Evolutionary conservation across 2,888 invertebrate species (phyloP).

Genomic region (Elmis aenea): DNA sequence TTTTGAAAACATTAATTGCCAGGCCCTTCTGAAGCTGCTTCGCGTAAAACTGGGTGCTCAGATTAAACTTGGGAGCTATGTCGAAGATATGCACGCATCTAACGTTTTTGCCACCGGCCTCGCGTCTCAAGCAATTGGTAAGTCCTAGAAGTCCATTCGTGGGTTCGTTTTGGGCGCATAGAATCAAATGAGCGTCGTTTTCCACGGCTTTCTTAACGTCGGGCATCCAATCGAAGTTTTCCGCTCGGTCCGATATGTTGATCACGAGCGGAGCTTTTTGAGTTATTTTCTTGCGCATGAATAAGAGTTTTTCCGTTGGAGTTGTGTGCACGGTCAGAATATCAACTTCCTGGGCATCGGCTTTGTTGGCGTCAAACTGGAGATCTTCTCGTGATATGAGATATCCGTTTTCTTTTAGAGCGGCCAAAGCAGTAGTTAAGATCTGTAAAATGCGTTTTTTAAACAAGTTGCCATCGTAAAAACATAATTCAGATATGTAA

Average conservation of each 20-base stretch:
- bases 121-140: conserved; percentile 80
- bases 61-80: conserved; percentile 60
- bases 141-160: conserved; percentile 81
- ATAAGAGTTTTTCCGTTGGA: conserved; percentile 51
- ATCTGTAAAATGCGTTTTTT: no score
- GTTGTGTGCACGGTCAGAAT: conserved; percentile 50
- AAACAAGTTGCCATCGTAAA: no score
- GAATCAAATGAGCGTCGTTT: no score
- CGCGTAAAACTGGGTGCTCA: conserved; percentile 59
- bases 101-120: conserved; percentile 57
- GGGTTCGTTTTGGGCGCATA: conserved; percentile 58
- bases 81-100: conserved; percentile 61
- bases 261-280: conserved; percentile 50
- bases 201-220: conserved; percentile 40
- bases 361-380: no score
- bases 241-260: conserved; percentile 45
- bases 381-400: no score
- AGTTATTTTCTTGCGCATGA: conserved; percentile 51
- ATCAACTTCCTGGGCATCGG: no score
- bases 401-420: no score
- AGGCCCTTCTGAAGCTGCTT: conserved; percentile 67
- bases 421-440: no score
- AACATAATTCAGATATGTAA: no score
- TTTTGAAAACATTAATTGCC: conserved; percentile 69
- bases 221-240: conserved; percentile 52